phyloP scores from a whole-genome alignment of 1,140 invertebrate genomes.

The Megalonaias nervosa region DNA sequence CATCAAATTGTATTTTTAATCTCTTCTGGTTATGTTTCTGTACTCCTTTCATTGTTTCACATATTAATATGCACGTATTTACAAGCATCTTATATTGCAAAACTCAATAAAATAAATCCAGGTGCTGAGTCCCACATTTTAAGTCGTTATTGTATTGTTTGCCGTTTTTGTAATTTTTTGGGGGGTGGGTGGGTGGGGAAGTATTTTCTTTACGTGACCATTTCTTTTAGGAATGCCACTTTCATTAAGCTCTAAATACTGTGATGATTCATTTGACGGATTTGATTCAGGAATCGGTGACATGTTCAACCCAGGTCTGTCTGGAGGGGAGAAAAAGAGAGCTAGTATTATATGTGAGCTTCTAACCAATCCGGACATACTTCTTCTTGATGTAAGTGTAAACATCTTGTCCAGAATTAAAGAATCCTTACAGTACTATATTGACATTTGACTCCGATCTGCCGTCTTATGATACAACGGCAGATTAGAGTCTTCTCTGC shows the following conservation, averaged over 20 bases:
- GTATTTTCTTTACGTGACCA: background rate
- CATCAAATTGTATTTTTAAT: background rate
- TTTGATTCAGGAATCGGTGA: slow-evolving; percentile 82
- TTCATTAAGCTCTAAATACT: background rate
- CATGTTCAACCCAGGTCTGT: slow-evolving; percentile 83
- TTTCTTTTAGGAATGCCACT: background rate
- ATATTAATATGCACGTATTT: no score
- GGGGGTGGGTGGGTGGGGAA: background rate
- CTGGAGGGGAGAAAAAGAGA: slow-evolving; percentile 90
- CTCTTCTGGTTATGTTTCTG: no score
- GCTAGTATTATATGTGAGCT: slow-evolving; percentile 91
- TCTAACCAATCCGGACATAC: slow-evolving; percentile 87
- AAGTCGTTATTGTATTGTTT: background rate
- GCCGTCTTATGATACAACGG: background rate
- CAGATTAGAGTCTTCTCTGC: background rate
- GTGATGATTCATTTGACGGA: background rate
- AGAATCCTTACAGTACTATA: background rate
- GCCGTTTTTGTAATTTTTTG: background rate
- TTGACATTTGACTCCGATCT: background rate
- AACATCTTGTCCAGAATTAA: background rate
- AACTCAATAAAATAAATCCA: no score
- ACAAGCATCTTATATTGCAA: no score
- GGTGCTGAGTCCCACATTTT: no score
- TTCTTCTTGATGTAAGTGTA: slow-evolving; percentile 88
- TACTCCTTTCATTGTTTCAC: no score